Evolutionary conservation across 2,888 invertebrate genomes (phyloP).

Genomic region (Seira ritae): DNA sequence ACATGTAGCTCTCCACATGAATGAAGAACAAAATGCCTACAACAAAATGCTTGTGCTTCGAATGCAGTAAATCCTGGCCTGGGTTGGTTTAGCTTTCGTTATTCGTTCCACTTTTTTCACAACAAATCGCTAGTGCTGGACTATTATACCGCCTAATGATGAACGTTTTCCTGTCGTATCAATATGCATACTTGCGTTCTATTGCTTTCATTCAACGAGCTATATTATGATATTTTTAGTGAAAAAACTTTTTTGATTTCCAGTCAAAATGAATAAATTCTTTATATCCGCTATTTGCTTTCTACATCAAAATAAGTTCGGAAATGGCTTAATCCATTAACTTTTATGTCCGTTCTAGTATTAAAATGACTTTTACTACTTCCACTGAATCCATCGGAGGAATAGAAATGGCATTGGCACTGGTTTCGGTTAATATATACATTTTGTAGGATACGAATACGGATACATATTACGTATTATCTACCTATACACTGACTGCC

Average conservation of each 20-base stretch:
- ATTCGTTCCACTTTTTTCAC: background rate
- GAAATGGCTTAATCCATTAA: conserved; percentile 28
- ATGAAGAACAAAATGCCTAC: no score
- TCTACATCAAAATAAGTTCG: conserved; percentile 7
- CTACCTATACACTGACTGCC: no score
- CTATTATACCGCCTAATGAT: background rate
- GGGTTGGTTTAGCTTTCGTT: background rate
- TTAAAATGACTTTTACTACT: background rate
- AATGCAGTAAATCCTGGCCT: no score
- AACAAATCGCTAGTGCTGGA: background rate
- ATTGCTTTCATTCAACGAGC: background rate
- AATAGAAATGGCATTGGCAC: no score
- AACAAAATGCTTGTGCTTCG: no score
- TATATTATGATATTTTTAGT: background rate
- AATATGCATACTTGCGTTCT: background rate
- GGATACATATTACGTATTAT: no score
- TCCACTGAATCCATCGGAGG: no score
- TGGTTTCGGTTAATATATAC: no score
- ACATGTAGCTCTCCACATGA: background rate
- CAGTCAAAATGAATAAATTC: background rate
- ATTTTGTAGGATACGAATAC: no score
- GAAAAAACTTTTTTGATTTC: background rate
- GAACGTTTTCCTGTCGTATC: background rate
- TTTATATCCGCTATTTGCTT: background rate
- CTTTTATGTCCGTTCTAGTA: background rate